Conservation (phyloP, 2,797 vertebrate genomes). For the Prionace glauca region DNA sequence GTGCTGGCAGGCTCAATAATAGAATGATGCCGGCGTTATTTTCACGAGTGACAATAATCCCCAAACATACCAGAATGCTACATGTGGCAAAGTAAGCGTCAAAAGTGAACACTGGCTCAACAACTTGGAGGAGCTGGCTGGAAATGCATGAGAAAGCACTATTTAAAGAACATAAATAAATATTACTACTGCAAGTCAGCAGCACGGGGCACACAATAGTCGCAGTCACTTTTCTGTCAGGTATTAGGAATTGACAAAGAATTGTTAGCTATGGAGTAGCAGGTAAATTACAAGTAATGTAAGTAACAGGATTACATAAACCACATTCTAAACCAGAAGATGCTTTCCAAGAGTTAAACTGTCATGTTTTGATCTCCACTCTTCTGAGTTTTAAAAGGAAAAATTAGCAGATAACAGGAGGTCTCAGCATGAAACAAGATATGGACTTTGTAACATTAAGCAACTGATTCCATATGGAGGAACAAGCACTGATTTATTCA, state of each 20-base stretch:
- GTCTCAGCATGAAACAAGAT: not conserved
- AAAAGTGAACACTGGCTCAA: not conserved
- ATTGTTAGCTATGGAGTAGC: not conserved
- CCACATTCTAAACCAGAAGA: not conserved
- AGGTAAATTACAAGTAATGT: not conserved
- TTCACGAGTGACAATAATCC: not conserved
- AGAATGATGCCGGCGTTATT: not conserved
- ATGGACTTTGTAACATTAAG: not conserved
- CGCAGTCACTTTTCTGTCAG: not conserved
- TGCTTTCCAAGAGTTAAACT: not conserved
- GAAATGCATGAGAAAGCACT: not conserved
- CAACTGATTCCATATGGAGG: not conserved
- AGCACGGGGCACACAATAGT: not conserved
- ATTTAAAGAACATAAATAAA: not conserved
- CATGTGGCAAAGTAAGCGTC: not conserved
- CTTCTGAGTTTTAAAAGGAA: not conserved
- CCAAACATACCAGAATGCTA: not conserved
- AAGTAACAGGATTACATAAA: not conserved
- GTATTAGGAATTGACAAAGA: not conserved
- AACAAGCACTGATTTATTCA: conserved; percentile 21
- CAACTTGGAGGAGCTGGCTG: not conserved
- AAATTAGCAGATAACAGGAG: conserved; percentile 23
- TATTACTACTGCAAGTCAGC: not conserved
- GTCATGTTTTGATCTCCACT: not conserved
- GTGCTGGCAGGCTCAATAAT: not conserved